A percentile compares a stretch with the other conserved stretches of the same genome.
Evolutionary conservation across 2,113 vertebrate species (phyloP).

Genomic region (Octodon degus): DNA sequence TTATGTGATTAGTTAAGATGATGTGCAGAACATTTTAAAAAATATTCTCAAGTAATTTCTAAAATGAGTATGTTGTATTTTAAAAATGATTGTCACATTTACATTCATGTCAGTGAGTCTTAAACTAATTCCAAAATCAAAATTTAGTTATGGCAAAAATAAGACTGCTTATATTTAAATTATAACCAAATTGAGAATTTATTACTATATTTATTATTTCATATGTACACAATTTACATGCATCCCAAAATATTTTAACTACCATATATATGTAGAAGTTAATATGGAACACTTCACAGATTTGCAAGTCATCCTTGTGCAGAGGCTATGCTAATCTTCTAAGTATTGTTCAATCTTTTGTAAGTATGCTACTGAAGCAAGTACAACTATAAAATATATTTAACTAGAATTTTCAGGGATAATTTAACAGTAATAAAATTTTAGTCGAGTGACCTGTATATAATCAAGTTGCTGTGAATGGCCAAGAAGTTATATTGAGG

Average conservation of each 20-base stretch:
- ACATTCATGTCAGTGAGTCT: conserved; percentile 1
- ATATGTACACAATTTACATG: not conserved
- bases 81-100: conserved; percentile 41
- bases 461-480: not conserved
- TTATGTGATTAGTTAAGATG: conserved; percentile 34
- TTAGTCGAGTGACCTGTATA: not conserved
- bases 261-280: not conserved
- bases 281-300: not conserved
- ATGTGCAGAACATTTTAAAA: conserved; percentile 1
- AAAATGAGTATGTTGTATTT: conserved; percentile 57
- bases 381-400: not conserved
- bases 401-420: conserved; percentile 1
- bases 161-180: conserved; percentile 60
- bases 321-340: not conserved
- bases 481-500: not conserved
- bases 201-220: conserved; percentile 40
- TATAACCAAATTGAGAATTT: not conserved
- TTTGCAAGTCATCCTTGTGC: not conserved
- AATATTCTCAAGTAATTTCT: conserved; percentile 10
- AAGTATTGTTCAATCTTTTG: not conserved
- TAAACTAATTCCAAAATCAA: conserved; percentile 53
- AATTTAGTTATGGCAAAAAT: conserved; percentile 29
- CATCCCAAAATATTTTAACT: not conserved
- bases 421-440: not conserved
- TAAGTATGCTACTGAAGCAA: not conserved